A percentile compares a stretch with the other conserved stretches of the same genome.
Conservation (phyloP, 2,113 vertebrate genomes). For the Grantiella picta region DNA sequence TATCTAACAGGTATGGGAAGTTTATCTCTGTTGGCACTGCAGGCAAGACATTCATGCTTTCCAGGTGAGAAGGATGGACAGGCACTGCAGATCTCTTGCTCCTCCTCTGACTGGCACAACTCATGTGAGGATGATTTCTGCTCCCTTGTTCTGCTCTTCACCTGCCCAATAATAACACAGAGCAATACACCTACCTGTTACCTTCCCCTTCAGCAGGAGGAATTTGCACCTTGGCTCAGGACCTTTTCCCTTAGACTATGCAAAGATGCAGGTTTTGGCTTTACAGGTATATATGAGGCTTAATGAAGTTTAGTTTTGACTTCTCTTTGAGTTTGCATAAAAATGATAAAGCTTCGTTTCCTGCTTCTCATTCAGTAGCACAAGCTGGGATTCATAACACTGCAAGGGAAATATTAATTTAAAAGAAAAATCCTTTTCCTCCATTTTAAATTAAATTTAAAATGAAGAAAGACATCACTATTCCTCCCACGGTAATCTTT, state of each 20-base stretch:
- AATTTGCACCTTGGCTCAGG: background rate
- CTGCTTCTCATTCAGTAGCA: background rate
- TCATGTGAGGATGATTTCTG: background rate
- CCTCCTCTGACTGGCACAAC: background rate
- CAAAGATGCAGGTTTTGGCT: background rate
- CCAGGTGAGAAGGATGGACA: background rate
- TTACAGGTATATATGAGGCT: background rate
- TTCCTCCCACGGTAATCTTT: slow-evolving; percentile 1
- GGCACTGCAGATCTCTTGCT: background rate
- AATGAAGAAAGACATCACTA: slow-evolving; percentile 29
- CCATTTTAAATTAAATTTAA: slow-evolving; percentile 55
- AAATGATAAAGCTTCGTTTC: background rate
- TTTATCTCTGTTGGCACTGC: background rate
- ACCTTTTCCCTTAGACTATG: background rate
- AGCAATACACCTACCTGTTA: background rate
- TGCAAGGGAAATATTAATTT: slow-evolving; percentile 43
- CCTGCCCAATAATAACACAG: background rate
- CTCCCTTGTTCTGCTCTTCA: background rate
- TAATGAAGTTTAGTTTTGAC: background rate
- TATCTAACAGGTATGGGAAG: too few species aligned
- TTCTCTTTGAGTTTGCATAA: background rate
- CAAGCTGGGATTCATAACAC: background rate
- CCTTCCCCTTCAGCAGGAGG: background rate
- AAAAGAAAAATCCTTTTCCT: slow-evolving; percentile 48
- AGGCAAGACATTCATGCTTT: background rate